Evolutionary conservation across 2,888 invertebrate genomes (phyloP), one percentile per base, ranked within the genome.

Genomic region (Psococerastis gibbosa): DNA sequence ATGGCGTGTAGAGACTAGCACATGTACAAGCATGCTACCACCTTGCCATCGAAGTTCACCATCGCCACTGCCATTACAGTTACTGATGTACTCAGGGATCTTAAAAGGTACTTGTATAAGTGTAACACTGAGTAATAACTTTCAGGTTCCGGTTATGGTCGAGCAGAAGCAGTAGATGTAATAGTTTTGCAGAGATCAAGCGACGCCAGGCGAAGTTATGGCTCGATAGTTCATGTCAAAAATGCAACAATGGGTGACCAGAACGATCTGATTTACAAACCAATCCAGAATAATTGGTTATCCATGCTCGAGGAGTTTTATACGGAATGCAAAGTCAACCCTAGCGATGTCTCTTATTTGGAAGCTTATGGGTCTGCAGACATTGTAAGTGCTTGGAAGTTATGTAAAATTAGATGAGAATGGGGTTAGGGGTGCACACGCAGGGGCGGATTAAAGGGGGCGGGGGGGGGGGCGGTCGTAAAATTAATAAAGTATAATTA

Each of bases 361-460:
- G 73, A 73, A 54, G 67, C 70, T 42, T 73, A 73, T 56, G 73
- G 73, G 16, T 71, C 71, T 16, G 73, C 71, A 35, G 70, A 70
- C 17, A 68, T 69, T 54, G 57, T 56, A 46, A 23, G 35, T 17
- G 11, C 35, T 22, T 41, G n/a, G n/a, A n/a, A n/a, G n/a, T n/a
- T n/a, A n/a, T n/a, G n/a, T n/a, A n/a, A n/a, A n/a, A n/a, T n/a
- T n/a, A n/a, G n/a, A n/a, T n/a, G n/a, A n/a, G n/a, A n/a, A n/a
- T n/a, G n/a, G n/a, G n/a, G n/a, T n/a, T n/a, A n/a, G n/a, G n/a
- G n/a, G n/a, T n/a, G n/a, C n/a, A n/a, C n/a, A n/a, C n/a, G n/a
- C n/a, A n/a, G n/a, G n/a, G n/a, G n/a, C n/a, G n/a, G n/a, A n/a
- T n/a, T n/a, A n/a, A n/a, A n/a, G n/a, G n/a, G n/a, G n/a, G n/a